Evolutionary conservation across 30 jellyfish, hydroid and myxozoan genomes (phyloP), one percentile per base, ranked within the genome.

Genomic region (Turritopsis dohrnii): DNA sequence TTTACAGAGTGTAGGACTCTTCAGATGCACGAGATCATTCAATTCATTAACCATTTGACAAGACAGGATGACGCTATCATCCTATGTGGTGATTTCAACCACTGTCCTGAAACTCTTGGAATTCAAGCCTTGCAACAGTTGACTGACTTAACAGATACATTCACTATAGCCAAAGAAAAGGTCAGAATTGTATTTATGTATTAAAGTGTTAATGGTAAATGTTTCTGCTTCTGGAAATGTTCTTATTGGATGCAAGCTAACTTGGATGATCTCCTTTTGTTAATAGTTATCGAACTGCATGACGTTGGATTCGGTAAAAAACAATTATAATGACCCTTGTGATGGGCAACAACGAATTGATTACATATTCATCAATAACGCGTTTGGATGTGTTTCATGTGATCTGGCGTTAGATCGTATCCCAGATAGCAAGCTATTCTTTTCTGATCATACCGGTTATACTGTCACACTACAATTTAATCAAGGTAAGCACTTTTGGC

Each of bases 61-160:
- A 87, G 95, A 0, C 96, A 95, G 18, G 87, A 83, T 23, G 96
- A 91, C 73, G 84, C 96, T 27, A 85, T 91, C 30, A 84, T 91
- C 18, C 79, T 91, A n/a, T 91, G 96, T 71, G 96, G 97, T 4
- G 97, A 91, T 74, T 81, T 91, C 66, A 91, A 91, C 30, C 97
- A 87, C 31, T 84, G 81, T 5, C 90, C 88, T 16, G 79, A 91
- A 18, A 96, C 87, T 65, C 71, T 91, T 54, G 97, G 97, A 30
- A 53, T 91, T 29, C 77, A 71, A 75, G 88, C 89, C n/a, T 52
- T 91, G 17, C 72, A 31, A 26, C 22, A 69, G 53, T 52, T 91
- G 4, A 79, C 90, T 26, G 85, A 85, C 19, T 76, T 91, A 69
- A 84, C 71, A 26, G 95, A 84, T 66, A 52, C 96, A 53, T 88